Percentiles rank a stretch among this genome's conserved stretches.
Evolutionary conservation across 1,140 invertebrate genomes (phyloP).

Genomic region (Bactericera cockerelli): DNA sequence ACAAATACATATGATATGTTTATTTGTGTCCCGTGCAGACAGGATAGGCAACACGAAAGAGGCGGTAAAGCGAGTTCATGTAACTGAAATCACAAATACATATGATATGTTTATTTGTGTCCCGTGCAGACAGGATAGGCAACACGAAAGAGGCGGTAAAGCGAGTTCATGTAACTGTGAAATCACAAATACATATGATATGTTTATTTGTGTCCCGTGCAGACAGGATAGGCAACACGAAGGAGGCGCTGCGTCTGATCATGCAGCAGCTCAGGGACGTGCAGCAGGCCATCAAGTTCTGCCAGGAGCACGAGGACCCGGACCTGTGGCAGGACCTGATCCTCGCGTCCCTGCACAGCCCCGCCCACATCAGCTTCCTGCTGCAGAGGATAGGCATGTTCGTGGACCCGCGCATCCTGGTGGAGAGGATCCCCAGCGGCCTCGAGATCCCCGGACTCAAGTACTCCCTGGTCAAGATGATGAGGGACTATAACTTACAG

Average conservation of each 20-base stretch:
- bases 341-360: conserved; percentile 71
- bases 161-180: no score
- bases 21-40: no score
- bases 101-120: no score
- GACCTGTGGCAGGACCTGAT: conserved; percentile 93
- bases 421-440: conserved; percentile 64
- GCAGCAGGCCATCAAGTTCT: conserved; percentile 88
- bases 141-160: no score
- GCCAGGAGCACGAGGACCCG: conserved; percentile 87
- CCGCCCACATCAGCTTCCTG: conserved; percentile 62
- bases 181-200: no score
- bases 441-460: conserved; percentile 79
- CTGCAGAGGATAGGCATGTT: conserved; percentile 73
- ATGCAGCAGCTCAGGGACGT: conserved; percentile 74
- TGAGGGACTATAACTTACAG: conserved; percentile 89
- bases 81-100: no score
- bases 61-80: no score
- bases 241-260: conserved; percentile 80
- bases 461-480: conserved; percentile 83
- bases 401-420: conserved; percentile 75
- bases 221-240: conserved; percentile 79
- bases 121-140: conserved; percentile 69
- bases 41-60: conserved; percentile 84
- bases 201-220: no score
- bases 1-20: no score